Conservation (phyloP, 2,113 vertebrate species). For the Crotalus viridis region DNA sequence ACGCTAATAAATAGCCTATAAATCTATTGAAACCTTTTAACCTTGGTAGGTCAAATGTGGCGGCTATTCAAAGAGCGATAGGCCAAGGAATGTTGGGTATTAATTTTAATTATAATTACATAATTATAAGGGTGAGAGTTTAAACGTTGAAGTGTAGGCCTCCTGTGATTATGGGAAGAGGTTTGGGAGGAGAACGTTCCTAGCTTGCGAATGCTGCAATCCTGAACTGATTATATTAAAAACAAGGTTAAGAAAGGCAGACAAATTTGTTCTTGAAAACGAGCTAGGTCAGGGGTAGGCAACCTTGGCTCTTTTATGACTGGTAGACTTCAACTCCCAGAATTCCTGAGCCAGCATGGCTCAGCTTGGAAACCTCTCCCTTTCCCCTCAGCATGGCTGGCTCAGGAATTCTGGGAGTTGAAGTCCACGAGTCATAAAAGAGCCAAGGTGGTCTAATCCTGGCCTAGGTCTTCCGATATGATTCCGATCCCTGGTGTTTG, state of each 20-base stretch:
- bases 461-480: neutral
- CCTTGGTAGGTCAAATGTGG: neutral
- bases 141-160: neutral
- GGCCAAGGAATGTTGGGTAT: neutral
- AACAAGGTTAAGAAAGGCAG: neutral
- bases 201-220: neutral
- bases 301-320: no score
- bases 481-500: conserved; percentile 25
- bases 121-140: neutral
- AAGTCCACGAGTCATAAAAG: no score
- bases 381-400: no score
- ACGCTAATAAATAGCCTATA: neutral
- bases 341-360: no score
- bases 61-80: neutral
- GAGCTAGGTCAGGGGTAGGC: neutral
- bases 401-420: no score
- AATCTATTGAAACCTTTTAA: neutral
- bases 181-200: neutral
- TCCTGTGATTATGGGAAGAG: neutral
- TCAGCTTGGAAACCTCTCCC: no score
- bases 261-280: neutral
- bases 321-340: no score
- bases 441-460: no score
- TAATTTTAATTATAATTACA: neutral
- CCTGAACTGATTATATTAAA: neutral